Conservation (phyloP, 2,888 invertebrate genomes). For the Chesias legatella region DNA sequence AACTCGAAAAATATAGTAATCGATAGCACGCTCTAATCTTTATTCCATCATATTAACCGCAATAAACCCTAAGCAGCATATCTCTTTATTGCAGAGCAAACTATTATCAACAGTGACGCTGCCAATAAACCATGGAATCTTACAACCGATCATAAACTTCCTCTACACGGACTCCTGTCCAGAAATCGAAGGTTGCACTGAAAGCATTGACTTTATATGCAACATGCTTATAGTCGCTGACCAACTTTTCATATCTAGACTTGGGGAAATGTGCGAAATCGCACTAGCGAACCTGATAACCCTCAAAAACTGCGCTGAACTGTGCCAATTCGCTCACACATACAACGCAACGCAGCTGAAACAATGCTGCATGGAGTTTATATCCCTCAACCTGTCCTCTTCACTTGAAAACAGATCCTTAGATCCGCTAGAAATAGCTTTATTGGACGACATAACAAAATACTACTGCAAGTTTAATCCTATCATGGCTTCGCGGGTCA, state of each 20-base stretch:
- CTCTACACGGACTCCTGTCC: constrained; percentile 86
- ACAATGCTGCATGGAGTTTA: constrained; percentile 87
- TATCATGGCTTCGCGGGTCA: constrained; percentile 81
- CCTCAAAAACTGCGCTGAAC: constrained; percentile 87
- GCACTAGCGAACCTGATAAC: constrained; percentile 83
- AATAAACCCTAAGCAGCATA: constrained; percentile 14
- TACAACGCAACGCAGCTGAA: constrained; percentile 89
- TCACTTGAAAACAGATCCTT: constrained; percentile 85
- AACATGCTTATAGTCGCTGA: constrained; percentile 89
- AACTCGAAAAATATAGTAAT: constrained; percentile 1
- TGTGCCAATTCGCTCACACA: constrained; percentile 86
- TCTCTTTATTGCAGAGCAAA: constrained; percentile 69
- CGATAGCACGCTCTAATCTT: constrained; percentile 2
- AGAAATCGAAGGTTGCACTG: constrained; percentile 73
- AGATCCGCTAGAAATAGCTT: constrained; percentile 81
- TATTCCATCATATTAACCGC: constrained; percentile 5
- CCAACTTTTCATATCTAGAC: constrained; percentile 86
- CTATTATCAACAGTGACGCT: constrained; percentile 74
- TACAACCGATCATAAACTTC: constrained; percentile 86
- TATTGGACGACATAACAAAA: constrained; percentile 83
- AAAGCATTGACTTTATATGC: constrained; percentile 86
- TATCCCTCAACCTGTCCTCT: constrained; percentile 86
- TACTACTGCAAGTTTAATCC: constrained; percentile 84
- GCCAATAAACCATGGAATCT: constrained; percentile 81
- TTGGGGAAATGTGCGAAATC: constrained; percentile 87